A percentile compares a stretch with the other conserved stretches of the same genome.
Evolutionary conservation across 2,797 vertebrate species (phyloP).

Genomic region (Poecilia wingei): DNA sequence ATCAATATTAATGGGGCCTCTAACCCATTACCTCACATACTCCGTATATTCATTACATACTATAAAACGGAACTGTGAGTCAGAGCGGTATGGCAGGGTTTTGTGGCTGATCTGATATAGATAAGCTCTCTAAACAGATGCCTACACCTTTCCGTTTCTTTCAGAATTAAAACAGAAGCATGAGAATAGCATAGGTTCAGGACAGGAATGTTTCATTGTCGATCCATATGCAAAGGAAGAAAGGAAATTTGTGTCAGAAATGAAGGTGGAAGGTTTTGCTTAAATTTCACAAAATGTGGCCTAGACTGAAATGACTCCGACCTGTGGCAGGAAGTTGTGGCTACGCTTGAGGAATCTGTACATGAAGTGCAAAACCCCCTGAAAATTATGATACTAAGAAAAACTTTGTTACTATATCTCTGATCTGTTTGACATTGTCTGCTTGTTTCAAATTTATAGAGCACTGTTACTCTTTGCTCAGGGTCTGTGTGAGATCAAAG

Average conservation of each 20-base stretch:
- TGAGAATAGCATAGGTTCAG: not conserved
- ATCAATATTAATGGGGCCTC: not conserved
- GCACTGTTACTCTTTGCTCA: not conserved
- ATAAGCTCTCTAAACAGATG: constrained; percentile 22
- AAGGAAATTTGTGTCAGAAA: not conserved
- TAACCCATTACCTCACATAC: not conserved
- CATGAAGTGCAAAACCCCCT: not conserved
- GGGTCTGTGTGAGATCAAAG: not conserved
- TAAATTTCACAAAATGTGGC: constrained; percentile 26
- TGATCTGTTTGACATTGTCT: not conserved
- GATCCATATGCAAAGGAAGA: not conserved
- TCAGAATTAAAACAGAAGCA: not conserved
- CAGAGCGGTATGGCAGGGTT: constrained; percentile 14
- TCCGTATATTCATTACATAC: not conserved
- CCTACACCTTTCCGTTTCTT: not conserved
- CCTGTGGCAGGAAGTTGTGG: constrained; percentile 35
- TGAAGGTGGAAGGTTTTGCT: constrained; percentile 43
- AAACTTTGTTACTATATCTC: not conserved
- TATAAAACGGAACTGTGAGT: not conserved
- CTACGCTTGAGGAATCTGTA: constrained; percentile 19
- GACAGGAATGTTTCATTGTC: not conserved
- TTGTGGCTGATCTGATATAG: constrained; percentile 13
- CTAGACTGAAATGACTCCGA: constrained; percentile 26
- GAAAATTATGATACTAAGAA: not conserved
- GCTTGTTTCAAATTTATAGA: not conserved